Evolutionary conservation across 2,113 vertebrate genomes (phyloP).

Genomic region (Nothocercus julius): DNA sequence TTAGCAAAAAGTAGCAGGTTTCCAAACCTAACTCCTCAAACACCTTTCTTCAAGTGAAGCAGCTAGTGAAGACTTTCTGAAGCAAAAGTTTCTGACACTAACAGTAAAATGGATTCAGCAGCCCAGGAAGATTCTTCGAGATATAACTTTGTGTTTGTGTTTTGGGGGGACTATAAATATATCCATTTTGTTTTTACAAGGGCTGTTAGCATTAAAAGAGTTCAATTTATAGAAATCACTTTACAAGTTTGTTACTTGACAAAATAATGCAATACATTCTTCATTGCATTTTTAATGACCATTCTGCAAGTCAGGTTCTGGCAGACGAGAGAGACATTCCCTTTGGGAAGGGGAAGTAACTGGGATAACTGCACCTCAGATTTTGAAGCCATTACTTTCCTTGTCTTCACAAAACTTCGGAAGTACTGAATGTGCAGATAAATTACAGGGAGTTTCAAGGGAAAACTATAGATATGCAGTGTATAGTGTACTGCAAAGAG

Average conservation of each 20-base stretch:
- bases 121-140: neutral
- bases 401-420: neutral
- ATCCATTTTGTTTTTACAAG: neutral
- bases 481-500: neutral
- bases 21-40: neutral
- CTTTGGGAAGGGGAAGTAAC: accelerated
- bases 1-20: neutral
- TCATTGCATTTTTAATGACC: neutral
- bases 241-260: neutral
- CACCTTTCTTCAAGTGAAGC: neutral
- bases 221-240: neutral
- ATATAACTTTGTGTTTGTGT: neutral
- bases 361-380: neutral
- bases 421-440: neutral
- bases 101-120: neutral
- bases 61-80: neutral
- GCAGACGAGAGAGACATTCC: neutral
- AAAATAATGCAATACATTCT: neutral
- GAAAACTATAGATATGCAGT: neutral
- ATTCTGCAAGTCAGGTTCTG: neutral
- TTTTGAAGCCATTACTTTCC: neutral
- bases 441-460: neutral
- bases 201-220: neutral
- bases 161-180: neutral
- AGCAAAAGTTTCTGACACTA: neutral